Conservation (phyloP, 1,140 invertebrate species). For the Heterodera schachtii region DNA sequence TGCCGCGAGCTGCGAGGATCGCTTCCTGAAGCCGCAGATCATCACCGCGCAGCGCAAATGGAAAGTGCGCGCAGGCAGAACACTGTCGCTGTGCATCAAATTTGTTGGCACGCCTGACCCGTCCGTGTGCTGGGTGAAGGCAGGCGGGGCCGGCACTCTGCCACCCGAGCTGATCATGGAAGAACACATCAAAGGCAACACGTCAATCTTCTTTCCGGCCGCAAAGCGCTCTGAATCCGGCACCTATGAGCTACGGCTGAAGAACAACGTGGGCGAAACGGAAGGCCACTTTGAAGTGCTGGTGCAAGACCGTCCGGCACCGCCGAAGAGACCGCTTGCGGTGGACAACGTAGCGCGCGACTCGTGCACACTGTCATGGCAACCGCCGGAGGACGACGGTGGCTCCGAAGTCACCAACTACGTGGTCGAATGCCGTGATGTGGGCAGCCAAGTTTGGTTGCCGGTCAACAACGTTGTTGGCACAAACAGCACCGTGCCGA, state of each 20-base stretch:
- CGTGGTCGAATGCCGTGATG: slow-evolving; percentile 91
- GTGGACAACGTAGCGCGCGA: slow-evolving; percentile 88
- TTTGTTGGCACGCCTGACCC: slow-evolving; percentile 83
- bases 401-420: slow-evolving; percentile 74
- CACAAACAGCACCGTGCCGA: slow-evolving; percentile 80
- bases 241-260: slow-evolving; percentile 84
- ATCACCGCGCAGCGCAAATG: slow-evolving; percentile 72
- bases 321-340: slow-evolving; percentile 82
- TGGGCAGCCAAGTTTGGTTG: slow-evolving; percentile 91
- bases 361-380: slow-evolving; percentile 87
- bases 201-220: slow-evolving; percentile 67
- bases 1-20: slow-evolving; percentile 80
- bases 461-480: slow-evolving; percentile 85
- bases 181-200: slow-evolving; percentile 69
- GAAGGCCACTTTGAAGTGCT: slow-evolving; percentile 91
- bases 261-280: slow-evolving; percentile 88
- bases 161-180: slow-evolving; percentile 61
- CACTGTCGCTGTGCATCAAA: slow-evolving; percentile 86
- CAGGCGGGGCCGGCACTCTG: slow-evolving; percentile 48
- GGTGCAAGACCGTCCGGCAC: slow-evolving; percentile 83
- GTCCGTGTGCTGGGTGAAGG: slow-evolving; percentile 57
- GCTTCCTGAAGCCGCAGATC: slow-evolving; percentile 87
- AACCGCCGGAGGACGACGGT: slow-evolving; percentile 87
- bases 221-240: slow-evolving; percentile 77
- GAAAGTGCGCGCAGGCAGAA: slow-evolving; percentile 76